Conservation (phyloP, 2,888 invertebrate species). For the Ptychoptera contaminata region DNA sequence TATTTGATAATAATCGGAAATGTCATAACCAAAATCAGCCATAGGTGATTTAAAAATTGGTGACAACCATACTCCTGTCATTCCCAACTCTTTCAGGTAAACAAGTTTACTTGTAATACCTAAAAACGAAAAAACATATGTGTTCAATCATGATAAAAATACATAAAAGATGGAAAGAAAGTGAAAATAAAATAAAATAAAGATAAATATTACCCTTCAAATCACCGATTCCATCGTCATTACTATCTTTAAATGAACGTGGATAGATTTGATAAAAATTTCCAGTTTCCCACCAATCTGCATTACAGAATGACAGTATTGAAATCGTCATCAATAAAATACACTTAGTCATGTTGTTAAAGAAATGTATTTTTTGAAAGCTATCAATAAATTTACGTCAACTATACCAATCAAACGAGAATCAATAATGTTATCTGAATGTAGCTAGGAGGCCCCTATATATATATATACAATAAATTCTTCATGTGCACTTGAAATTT, state of each 20-base stretch:
- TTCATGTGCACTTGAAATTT: too few relatives aligned
- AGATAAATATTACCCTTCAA: conserved; percentile 34
- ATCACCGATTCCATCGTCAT: conserved; percentile 58
- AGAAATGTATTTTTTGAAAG: too few relatives aligned
- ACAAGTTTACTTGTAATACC: conserved; percentile 42
- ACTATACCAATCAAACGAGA: too few relatives aligned
- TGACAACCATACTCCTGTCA: conserved; percentile 68
- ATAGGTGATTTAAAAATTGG: conserved; percentile 73
- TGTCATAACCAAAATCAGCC: conserved; percentile 79
- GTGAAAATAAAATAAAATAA: neutral
- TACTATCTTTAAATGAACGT: conserved; percentile 61
- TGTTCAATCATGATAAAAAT: conserved; percentile 1
- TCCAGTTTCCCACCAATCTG: conserved; percentile 26
- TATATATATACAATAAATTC: too few relatives aligned
- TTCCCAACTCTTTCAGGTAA: conserved; percentile 50
- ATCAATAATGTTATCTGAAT: too few relatives aligned
- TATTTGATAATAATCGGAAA: conserved; percentile 58
- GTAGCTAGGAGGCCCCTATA: too few relatives aligned
- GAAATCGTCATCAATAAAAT: too few relatives aligned
- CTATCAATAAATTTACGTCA: too few relatives aligned
- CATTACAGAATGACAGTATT: too few relatives aligned
- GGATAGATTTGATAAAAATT: conserved; percentile 66
- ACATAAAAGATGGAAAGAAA: neutral
- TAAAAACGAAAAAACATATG: conserved; percentile 14
- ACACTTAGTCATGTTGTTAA: too few relatives aligned